Conservation (phyloP, 1,140 invertebrate species). For the Notospermus geniculatus region DNA sequence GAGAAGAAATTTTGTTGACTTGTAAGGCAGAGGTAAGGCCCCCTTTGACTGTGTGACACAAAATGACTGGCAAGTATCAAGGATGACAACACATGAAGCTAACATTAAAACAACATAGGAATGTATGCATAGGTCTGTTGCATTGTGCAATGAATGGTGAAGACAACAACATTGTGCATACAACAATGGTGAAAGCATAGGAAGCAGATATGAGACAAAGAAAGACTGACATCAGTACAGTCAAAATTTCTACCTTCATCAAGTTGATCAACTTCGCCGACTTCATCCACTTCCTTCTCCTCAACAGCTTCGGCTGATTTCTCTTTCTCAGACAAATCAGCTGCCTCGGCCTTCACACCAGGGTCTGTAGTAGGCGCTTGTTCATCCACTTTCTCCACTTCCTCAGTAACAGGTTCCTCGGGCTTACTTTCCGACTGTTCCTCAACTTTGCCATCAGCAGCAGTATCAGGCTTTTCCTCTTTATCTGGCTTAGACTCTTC, state of each 20-base stretch:
- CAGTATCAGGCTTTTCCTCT: constrained; percentile 11
- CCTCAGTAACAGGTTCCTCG: constrained; percentile 11
- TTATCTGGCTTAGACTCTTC: constrained; percentile 14
- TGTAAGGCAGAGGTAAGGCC: too few species aligned
- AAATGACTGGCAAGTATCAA: too few species aligned
- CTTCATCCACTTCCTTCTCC: constrained; percentile 5
- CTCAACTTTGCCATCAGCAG: constrained; percentile 11
- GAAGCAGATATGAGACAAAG: too few species aligned
- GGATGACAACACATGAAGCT: constrained; percentile 1
- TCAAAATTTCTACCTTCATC: constrained; percentile 6
- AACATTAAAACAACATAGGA: background rate
- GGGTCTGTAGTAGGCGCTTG: constrained; percentile 10
- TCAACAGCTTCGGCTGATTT: constrained; percentile 8
- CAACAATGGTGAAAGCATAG: too few species aligned
- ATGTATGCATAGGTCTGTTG: too few species aligned
- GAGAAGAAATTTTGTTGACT: too few species aligned
- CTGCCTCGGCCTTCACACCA: constrained; percentile 11
- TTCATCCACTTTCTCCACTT: constrained; percentile 19
- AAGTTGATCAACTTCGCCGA: background rate
- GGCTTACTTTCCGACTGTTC: constrained; percentile 21
- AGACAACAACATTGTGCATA: too few species aligned
- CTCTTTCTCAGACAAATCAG: constrained; percentile 8
- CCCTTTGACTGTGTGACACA: too few species aligned
- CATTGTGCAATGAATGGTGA: too few species aligned
- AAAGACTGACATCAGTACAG: too few species aligned